Percentiles rank a stretch among this genome's conserved stretches.
These are phyloP conservation scores for Toxotes lorentzi DNA, from an alignment of 2,797 vertebrate species.

Conservation along the genomic window DNA sequence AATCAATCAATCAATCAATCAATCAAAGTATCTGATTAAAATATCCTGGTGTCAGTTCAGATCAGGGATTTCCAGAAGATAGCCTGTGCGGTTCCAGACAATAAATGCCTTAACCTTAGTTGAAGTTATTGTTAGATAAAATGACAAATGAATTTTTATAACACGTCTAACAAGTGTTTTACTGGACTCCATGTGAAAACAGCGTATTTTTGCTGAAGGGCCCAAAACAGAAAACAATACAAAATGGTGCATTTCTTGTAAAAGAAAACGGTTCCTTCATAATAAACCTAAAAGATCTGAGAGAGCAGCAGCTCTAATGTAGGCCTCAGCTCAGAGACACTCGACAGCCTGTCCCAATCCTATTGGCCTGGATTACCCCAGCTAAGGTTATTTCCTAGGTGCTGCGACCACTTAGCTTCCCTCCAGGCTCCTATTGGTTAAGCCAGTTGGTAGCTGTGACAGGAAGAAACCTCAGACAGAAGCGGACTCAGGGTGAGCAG, in stretches of 20 bases:
- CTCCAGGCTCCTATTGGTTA: slow-evolving; percentile 53
- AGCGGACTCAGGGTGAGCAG: too few species aligned
- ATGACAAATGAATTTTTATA: too few species aligned
- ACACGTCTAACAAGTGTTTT: too few species aligned
- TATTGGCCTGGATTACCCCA: slow-evolving; percentile 72
- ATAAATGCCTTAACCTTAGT: too few species aligned
- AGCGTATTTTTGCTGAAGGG: neutral
- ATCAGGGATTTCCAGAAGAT: too few species aligned
- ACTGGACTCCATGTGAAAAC: neutral
- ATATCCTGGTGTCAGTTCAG: too few species aligned
- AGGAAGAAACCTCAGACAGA: too few species aligned
- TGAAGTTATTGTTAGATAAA: too few species aligned
- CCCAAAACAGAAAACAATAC: neutral
- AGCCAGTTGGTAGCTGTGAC: slow-evolving; percentile 61
- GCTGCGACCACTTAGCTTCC: slow-evolving; percentile 51
- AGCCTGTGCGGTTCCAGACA: too few species aligned
- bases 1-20: too few species aligned
- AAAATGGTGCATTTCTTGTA: neutral
- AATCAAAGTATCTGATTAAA: too few species aligned
- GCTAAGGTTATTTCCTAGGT: slow-evolving; percentile 42
- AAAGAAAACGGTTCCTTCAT: neutral
- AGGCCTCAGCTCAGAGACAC: slow-evolving; percentile 33
- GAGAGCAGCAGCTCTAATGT: neutral
- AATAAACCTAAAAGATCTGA: neutral
- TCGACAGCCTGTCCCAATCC: slow-evolving; percentile 63